phyloP scores from a whole-genome alignment of 2,113 vertebrate species.

The Pandion haliaetus region DNA sequence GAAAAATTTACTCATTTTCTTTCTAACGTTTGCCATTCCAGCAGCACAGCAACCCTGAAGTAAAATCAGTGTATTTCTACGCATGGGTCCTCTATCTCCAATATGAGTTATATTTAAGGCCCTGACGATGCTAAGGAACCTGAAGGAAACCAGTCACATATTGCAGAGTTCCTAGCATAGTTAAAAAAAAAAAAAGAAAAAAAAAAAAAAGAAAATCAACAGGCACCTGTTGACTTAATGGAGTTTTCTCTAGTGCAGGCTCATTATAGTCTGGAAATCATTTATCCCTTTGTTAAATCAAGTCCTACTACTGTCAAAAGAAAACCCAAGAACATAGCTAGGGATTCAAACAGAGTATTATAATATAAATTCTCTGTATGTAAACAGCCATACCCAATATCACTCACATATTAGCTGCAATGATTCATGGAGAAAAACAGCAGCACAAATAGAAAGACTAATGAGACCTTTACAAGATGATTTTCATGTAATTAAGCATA shows the following conservation, averaged over 20 bases:
- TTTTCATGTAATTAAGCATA: conserved; percentile 15
- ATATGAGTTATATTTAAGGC: not conserved
- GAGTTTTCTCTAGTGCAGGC: not conserved
- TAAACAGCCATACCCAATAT: not conserved
- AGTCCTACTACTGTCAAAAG: not conserved
- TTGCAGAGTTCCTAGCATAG: not conserved
- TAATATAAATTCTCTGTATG: not conserved
- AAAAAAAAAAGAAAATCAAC: not conserved
- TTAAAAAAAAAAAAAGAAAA: not conserved
- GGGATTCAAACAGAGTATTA: not conserved
- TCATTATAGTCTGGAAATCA: not conserved
- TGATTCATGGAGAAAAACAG: not conserved
- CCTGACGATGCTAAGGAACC: not conserved
- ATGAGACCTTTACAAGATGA: not conserved
- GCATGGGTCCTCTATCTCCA: not conserved
- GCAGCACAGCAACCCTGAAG: not conserved
- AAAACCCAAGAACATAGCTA: not conserved
- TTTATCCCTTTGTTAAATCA: not conserved
- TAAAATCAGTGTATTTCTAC: not conserved
- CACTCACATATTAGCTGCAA: not conserved
- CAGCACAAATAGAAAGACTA: not conserved
- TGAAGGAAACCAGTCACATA: not conserved
- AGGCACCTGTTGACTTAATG: not conserved
- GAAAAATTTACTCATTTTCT: not conserved
- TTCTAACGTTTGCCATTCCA: not conserved